Evolutionary conservation across 2,113 vertebrate species (phyloP), one percentile per base, ranked within the genome.

Genomic region (Ancistrus triradiatus): DNA sequence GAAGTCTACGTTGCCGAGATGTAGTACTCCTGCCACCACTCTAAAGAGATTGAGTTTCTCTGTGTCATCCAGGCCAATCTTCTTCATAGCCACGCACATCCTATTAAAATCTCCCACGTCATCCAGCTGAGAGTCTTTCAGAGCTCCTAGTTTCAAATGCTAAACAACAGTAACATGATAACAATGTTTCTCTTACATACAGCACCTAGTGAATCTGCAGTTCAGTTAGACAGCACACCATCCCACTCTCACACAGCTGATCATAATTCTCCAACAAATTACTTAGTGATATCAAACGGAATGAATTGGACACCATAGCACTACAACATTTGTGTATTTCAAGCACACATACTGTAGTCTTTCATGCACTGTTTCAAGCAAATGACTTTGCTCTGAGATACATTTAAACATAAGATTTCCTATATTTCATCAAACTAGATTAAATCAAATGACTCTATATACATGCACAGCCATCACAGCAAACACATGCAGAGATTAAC

Each of bases 41-140:
- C 93, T 83, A 73, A 99, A 99, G 47, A 98, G 92, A 82, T 99
- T 92, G 49, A 97, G 91, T 67, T 98, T 99, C 84, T 99, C 97
- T 1, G 83, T 86, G 77, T 98, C 93, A 50, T 91, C 90, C 82
- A 99, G 81, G 40, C 97, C 95, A 18, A 99, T 99, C 81, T 89
- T 98, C 78, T 93, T 97, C 97, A 99, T 99, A 51, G 97, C 97
- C 24, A 78, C 88, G 35, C 94, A 97, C 95, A 99, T 99, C 77
- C 95, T 90, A 79, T 90, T 91, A 58, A 97, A 99, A 81, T 99
- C 97, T 9, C 94, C 93, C 2, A 92, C 90, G 78, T 99, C 97
- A 60, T 99, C 97, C 56, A 99, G 81, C 11, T 97, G 81, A 18
- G 93, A 94, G 79, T 98, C 97, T 77, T 95, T 98, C 75, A 98